phyloP scores from a whole-genome alignment of 2,888 invertebrate species.

The Eledona agricola region DNA sequence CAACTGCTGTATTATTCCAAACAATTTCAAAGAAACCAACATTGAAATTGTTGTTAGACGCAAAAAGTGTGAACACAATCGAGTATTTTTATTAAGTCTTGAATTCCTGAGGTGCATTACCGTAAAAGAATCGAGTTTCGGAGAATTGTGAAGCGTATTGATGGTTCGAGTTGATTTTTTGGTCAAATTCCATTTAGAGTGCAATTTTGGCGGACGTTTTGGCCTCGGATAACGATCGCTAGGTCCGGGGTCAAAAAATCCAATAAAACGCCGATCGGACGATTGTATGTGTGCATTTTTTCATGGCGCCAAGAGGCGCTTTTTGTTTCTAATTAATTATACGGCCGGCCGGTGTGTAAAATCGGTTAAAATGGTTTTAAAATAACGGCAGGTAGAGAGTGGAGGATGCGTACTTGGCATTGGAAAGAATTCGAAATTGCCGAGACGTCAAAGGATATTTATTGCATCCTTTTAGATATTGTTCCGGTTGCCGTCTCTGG shows the following conservation, averaged over 20 bases:
- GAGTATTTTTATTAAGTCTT: constrained; percentile 20
- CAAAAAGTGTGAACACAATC: constrained; percentile 14
- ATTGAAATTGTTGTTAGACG: too few species aligned
- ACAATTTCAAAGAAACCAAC: too few species aligned
- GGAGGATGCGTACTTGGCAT: too few species aligned
- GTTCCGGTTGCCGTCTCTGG: constrained; percentile 13
- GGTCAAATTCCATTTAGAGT: neutral
- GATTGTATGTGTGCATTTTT: constrained; percentile 7
- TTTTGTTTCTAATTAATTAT: constrained; percentile 23
- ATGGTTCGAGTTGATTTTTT: constrained; percentile 1
- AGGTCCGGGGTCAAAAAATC: too few species aligned
- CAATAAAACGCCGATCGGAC: constrained; percentile 8
- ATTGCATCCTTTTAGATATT: constrained; percentile 21
- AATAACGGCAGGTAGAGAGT: neutral
- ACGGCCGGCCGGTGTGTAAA: constrained; percentile 18
- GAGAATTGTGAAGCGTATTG: constrained; percentile 3
- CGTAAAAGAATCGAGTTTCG: constrained; percentile 22
- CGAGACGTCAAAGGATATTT: constrained; percentile 7
- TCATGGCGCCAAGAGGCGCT: constrained; percentile 14
- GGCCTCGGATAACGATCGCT: too few species aligned
- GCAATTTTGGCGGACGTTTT: too few species aligned
- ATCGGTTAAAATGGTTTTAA: constrained; percentile 15
- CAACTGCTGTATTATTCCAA: too few species aligned
- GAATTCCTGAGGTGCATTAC: constrained; percentile 17
- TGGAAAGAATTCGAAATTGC: neutral